Conservation (phyloP, 1,140 invertebrate species). For the Vollenhovia emeryi region DNA sequence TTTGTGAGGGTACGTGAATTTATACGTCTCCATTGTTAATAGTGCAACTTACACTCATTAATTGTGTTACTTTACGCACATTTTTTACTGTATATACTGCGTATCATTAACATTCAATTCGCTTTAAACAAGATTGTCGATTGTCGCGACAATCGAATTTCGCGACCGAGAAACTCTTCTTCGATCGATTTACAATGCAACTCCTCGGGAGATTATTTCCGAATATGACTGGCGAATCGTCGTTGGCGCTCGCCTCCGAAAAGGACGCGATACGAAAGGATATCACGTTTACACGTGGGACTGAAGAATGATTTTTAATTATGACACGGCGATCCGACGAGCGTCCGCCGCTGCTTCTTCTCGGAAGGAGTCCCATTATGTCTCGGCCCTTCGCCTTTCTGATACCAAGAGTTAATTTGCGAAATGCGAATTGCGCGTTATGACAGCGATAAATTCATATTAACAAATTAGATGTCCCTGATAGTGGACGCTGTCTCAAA, state of each 20-base stretch:
- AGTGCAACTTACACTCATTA: too few species aligned
- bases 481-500: not conserved
- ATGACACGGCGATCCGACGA: not conserved
- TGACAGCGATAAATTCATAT: conserved; percentile 23
- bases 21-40: too few species aligned
- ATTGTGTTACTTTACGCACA: too few species aligned
- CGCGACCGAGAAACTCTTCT: not conserved
- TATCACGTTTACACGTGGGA: not conserved
- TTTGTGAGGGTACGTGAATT: too few species aligned
- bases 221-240: not conserved
- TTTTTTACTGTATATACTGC: too few species aligned
- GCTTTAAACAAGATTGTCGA: not conserved
- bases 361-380: conserved; percentile 8
- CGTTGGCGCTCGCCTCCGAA: not conserved
- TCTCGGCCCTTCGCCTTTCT: not conserved
- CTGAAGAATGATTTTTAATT: conserved; percentile 22
- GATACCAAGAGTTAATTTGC: too few species aligned
- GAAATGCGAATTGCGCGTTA: not conserved
- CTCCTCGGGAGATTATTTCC: not conserved
- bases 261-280: not conserved
- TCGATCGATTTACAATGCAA: not conserved
- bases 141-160: not conserved
- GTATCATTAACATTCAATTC: not conserved
- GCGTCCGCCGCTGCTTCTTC: not conserved
- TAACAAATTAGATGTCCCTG: conserved; percentile 45